A percentile compares a stretch with the other conserved stretches of the same genome.
Conservation (phyloP, 2,888 invertebrate species). For the Diploptera punctata region DNA sequence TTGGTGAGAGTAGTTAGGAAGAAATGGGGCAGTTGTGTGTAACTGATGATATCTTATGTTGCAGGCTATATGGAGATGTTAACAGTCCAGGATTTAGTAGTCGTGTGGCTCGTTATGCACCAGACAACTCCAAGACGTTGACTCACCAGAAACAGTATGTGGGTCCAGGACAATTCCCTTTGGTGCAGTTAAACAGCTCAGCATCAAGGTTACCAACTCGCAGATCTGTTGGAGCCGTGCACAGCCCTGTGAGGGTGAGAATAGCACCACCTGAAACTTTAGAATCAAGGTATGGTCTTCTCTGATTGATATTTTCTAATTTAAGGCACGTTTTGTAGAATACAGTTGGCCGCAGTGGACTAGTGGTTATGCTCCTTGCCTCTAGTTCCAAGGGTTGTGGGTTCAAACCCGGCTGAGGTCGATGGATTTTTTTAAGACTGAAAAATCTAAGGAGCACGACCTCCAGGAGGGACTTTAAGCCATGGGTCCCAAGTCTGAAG, state of each 20-base stretch:
- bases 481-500: no score
- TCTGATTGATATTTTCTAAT: no score
- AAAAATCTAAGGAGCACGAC: no score
- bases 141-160: slow-evolving; percentile 20
- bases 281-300: slow-evolving; percentile 12
- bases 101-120: slow-evolving; percentile 15
- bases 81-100: slow-evolving; percentile 15
- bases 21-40: no score
- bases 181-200: slow-evolving; percentile 2
- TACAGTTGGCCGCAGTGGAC: no score
- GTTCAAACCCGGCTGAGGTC: no score
- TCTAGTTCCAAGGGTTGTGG: no score
- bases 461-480: no score
- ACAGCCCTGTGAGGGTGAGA: neutral
- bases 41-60: neutral
- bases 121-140: neutral
- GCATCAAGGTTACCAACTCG: neutral
- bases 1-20: no score
- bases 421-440: no score
- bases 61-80: slow-evolving; percentile 9
- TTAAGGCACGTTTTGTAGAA: no score
- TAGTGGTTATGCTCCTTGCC: no score
- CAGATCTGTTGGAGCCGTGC: neutral
- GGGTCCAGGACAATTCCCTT: slow-evolving; percentile 19
- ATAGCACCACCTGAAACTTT: slow-evolving; percentile 13